These are phyloP conservation scores for Mormyrus iriodes DNA, from an alignment of 2,113 vertebrate species.

Conservation along the genomic window DNA sequence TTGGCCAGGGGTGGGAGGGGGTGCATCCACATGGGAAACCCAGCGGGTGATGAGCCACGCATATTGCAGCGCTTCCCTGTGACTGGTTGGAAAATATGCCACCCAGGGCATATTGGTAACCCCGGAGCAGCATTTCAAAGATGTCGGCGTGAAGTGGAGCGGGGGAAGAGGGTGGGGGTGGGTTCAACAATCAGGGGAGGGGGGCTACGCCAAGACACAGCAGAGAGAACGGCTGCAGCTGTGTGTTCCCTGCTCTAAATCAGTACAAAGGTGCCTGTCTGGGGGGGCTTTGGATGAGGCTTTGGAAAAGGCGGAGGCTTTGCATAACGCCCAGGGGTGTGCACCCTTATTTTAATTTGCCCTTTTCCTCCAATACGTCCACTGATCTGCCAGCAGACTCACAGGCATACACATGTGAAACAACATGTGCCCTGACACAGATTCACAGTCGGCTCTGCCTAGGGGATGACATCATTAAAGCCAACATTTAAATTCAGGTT, in stretches of 20 bases:
- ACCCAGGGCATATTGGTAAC: background rate
- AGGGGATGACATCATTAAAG: background rate
- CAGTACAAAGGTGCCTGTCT: background rate
- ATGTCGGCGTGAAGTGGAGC: background rate
- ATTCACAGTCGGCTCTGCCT: background rate
- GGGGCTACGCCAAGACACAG: too few relatives aligned
- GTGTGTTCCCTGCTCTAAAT: background rate
- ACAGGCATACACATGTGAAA: background rate
- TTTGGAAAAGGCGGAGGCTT: background rate
- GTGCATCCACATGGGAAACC: background rate
- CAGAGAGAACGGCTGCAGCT: background rate
- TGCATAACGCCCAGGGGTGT: background rate
- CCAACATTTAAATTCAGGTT: background rate
- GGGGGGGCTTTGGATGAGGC: background rate
- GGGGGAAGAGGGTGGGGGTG: background rate
- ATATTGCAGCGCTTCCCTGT: background rate
- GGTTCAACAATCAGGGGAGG: background rate
- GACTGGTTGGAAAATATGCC: background rate
- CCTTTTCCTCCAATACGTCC: background rate
- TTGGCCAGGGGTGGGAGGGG: background rate
- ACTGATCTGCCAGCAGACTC: background rate
- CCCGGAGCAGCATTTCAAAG: background rate
- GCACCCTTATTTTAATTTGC: background rate
- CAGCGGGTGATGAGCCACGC: background rate
- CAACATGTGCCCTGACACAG: background rate